These are phyloP conservation scores for Lichenostomus cassidix DNA, from an alignment of 2,113 vertebrate genomes.

Conservation along the genomic window DNA sequence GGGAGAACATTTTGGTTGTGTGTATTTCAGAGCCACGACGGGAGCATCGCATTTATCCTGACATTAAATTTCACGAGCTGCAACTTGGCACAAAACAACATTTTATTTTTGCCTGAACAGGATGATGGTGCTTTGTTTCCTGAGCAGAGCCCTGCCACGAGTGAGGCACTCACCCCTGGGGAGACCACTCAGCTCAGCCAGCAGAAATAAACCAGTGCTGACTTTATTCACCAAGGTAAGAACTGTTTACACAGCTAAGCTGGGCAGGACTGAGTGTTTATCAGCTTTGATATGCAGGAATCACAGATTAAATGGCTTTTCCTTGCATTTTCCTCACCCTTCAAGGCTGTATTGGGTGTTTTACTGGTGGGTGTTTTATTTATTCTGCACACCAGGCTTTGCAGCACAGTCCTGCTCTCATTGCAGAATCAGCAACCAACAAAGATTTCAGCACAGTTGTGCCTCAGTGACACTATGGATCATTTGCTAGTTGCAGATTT, in stretches of 20 bases:
- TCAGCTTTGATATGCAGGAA: background rate
- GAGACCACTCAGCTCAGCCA: conserved; percentile 49
- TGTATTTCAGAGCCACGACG: background rate
- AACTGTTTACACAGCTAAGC: background rate
- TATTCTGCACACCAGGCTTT: background rate
- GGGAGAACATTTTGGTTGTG: background rate
- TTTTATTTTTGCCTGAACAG: conserved; percentile 61
- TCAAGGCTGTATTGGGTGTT: background rate
- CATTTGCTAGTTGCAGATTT: background rate
- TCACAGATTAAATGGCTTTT: background rate
- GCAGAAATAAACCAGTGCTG: conserved; percentile 72
- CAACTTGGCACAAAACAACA: background rate
- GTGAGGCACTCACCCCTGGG: conserved; percentile 37
- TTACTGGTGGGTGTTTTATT: background rate
- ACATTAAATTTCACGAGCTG: background rate
- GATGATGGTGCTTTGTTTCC: conserved; percentile 64
- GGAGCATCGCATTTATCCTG: background rate
- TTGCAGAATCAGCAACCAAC: background rate
- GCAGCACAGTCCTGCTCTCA: background rate
- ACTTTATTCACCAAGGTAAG: conserved; percentile 89
- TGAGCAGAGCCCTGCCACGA: conserved; percentile 47
- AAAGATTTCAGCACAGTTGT: background rate
- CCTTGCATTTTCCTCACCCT: background rate
- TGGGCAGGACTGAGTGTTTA: background rate
- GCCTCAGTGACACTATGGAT: background rate